These are phyloP conservation scores for Vanacampus margaritifer DNA, from an alignment of 2,113 vertebrate genomes.

Conservation along the genomic window DNA sequence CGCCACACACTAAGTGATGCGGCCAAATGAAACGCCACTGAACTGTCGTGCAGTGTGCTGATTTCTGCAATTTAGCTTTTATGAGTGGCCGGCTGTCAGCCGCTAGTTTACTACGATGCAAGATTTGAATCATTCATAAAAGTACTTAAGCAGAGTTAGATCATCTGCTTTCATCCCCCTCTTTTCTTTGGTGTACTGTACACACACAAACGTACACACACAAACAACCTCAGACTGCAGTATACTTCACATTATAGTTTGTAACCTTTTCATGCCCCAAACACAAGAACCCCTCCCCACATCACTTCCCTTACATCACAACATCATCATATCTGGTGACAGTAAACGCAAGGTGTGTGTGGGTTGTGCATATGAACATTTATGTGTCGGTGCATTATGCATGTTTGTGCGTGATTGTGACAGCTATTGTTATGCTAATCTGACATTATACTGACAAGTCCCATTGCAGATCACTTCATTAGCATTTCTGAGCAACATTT, in stretches of 20 bases:
- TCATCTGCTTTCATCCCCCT: no score
- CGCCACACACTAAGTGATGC: no score
- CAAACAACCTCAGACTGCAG: background rate
- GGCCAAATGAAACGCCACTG: no score
- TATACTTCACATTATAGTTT: conserved; percentile 2
- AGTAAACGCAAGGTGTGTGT: conserved; percentile 1
- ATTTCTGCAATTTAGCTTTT: no score
- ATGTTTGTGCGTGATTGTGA: conserved; percentile 28
- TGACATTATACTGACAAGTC: conserved; percentile 42
- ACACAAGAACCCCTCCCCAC: no score
- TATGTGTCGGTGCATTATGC: background rate
- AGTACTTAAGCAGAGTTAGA: no score
- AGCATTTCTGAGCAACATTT: conserved; percentile 60
- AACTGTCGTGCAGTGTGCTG: no score
- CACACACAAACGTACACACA: conserved; percentile 6
- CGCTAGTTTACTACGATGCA: no score
- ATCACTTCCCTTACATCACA: background rate
- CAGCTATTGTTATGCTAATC: conserved; percentile 60
- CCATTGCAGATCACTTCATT: conserved; percentile 45
- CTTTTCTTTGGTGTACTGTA: background rate
- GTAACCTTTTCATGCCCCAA: conserved; percentile 36
- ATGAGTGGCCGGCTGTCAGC: no score
- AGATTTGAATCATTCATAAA: no score
- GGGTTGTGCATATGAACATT: background rate
- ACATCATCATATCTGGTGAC: conserved; percentile 6